Evolutionary conservation across 2,797 vertebrate species (phyloP), one percentile per base, ranked within the genome.

Genomic region (Etheostoma perlongum): DNA sequence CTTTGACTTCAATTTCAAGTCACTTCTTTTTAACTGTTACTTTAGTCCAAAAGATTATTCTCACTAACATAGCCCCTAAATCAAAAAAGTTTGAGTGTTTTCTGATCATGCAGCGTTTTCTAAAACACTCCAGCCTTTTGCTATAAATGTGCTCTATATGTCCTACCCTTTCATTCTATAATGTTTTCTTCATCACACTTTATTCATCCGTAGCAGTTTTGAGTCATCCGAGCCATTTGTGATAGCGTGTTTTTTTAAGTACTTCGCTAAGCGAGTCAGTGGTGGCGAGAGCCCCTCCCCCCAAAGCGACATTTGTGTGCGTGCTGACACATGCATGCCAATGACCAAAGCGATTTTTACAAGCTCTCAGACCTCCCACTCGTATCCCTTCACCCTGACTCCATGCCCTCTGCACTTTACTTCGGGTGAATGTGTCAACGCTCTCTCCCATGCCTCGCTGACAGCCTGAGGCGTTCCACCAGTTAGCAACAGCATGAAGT

Each of bases 61-160:
- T 59, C 65, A 74, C 74, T 81, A 63, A 82, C 73, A 58, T 14
- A 62, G 59, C 52, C 74, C 78, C 73, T 66, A 67, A 0, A 54
- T 59, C 4, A 27, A 63, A 52, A 40, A 76, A 6, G 7, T 88
- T 78, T 85, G 76, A 85, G 76, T 74, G 72, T 67, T 74, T 70
- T 79, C 68, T 60, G 75, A 74, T 85, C 85, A 89, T 82, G 83
- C 85, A 87, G 64, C 61, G 23, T 65, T 75, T 74, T 66, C 60
- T 63, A 57, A 82, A 89, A 76, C 8, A 74, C 64, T 76, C 63
- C 67, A 74, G 25, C 67, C 66, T 76, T 69, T 63, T 59, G n/a
- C 52, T 61, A 2, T 84, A 48, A 84, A 82, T 89, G 74, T 91
- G 82, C 67, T 88, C 55, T 83, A 63, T 51, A 60, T 88, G 74